phyloP scores from a whole-genome alignment of 64 coral and sea anemone species.

The Cladopsammia gracilis region DNA sequence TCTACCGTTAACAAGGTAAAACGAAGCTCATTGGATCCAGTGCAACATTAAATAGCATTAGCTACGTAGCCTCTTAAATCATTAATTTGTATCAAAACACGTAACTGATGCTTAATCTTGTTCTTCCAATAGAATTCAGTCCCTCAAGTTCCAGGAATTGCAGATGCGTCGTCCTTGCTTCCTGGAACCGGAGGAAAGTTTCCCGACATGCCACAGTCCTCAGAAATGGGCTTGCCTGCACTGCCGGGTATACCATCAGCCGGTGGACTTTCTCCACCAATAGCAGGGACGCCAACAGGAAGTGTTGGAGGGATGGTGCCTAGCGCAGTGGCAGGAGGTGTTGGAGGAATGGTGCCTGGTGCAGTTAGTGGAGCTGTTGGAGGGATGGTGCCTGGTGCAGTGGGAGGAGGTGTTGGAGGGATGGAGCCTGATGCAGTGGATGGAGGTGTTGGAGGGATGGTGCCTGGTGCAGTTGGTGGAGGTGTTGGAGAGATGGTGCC shows the following conservation, averaged over 20 bases:
- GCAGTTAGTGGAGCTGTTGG: no score
- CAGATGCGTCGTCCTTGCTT: not conserved
- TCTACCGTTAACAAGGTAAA: conserved; percentile 65
- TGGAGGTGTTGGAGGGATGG: no score
- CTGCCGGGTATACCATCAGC: not conserved
- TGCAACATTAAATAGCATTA: no score
- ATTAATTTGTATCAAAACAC: no score
- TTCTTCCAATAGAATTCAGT: conserved; percentile 31
- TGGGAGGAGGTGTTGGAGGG: no score
- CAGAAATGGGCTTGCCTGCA: not conserved
- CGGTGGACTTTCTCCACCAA: not conserved
- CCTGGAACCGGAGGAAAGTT: not conserved
- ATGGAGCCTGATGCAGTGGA: not conserved
- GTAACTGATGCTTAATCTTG: not conserved
- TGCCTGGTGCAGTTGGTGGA: no score
- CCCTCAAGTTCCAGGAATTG: conserved; percentile 20
- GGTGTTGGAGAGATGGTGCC: no score
- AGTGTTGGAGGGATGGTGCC: no score
- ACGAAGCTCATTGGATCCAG: no score
- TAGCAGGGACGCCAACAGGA: not conserved
- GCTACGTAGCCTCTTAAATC: no score
- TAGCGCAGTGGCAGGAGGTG: no score
- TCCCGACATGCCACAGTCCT: not conserved
- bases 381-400: no score
- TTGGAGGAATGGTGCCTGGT: not conserved